Evolutionary conservation across 2,113 vertebrate genomes (phyloP), one percentile per base, ranked within the genome.

Genomic region (Capreolus pygargus): DNA sequence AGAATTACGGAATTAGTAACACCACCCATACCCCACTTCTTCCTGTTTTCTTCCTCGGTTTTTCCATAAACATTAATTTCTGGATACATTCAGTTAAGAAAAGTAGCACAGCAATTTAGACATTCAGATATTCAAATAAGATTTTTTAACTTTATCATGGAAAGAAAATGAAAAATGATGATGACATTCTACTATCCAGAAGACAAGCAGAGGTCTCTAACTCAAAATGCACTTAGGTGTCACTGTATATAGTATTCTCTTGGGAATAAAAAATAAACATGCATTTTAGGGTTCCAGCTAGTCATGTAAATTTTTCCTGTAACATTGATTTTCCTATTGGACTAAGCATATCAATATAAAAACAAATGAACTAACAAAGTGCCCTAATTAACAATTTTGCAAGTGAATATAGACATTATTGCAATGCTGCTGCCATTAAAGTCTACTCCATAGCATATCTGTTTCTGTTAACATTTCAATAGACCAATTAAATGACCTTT

Each of bases 381-480:
- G 98, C 98, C 98, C 99, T 99, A 99, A 99, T 99, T 99, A 99
- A 99, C 99, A 99, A 99, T 99, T 99, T 99, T 99, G 99, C 99
- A 99, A 99, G 98, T 99, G 99, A 99, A 99, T 99, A 99, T 99
- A 98, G 99, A 99, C 99, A 99, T 99, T 99, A 99, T 99, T 94
- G 98, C 98, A 99, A 99, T 99, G 98, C 99, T 98, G 99, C 98
- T 98, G 98, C 99, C 99, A 99, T 99, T 99, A 99, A 99, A 99
- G 99, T 99, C 99, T 99, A 99, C 99, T 99, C 99, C 99, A 95
- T 98, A 98, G 99, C 98, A 98, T 99, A 99, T 99, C 99, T 99
- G 99, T 99, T 99, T 98, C 99, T 98, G 99, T 99, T 99, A 99
- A 99, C 99, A 99, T 99, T 98, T 99, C 99, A 99, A 99, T 99